These are phyloP conservation scores for Lepidurus arcticus DNA, from an alignment of 1,140 invertebrate species.

Conservation along the genomic window DNA sequence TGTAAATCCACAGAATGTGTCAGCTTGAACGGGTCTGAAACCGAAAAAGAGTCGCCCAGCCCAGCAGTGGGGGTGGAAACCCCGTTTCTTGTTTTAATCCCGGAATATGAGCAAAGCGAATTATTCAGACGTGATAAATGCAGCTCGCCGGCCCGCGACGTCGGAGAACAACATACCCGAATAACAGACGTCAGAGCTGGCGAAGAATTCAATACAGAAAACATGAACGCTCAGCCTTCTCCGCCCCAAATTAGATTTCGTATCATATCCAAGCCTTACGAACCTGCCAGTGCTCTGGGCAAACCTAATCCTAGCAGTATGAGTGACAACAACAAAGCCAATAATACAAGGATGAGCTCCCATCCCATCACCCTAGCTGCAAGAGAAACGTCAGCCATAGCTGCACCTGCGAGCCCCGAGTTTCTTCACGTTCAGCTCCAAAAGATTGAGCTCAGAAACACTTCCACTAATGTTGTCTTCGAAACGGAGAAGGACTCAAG, in stretches of 20 bases:
- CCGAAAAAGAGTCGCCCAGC: not conserved
- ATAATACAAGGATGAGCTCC: not conserved
- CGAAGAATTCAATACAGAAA: not conserved
- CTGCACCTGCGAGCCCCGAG: not conserved
- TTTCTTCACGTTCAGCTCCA: constrained; percentile 25
- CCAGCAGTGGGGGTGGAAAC: not conserved
- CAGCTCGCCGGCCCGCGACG: not conserved
- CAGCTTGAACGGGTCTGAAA: not conserved
- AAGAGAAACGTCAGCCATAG: not conserved
- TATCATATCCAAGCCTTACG: not conserved
- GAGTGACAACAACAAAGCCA: not conserved
- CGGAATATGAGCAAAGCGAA: not conserved
- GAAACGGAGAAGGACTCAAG: not conserved
- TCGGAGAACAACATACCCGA: not conserved
- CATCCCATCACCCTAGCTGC: not conserved
- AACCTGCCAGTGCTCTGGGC: not conserved
- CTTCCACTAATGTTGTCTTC: not conserved
- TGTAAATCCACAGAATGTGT: not conserved
- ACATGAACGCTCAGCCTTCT: not conserved
- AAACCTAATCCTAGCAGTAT: not conserved
- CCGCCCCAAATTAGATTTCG: constrained; percentile 12
- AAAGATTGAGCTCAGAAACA: constrained; percentile 20
- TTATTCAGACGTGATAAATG: not conserved
- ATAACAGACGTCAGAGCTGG: not conserved
- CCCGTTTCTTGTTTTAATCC: not conserved